Percentiles rank a stretch among this genome's conserved stretches.
Evolutionary conservation across 2,113 vertebrate genomes (phyloP).

Genomic region (Urocynchramus pylzowi): DNA sequence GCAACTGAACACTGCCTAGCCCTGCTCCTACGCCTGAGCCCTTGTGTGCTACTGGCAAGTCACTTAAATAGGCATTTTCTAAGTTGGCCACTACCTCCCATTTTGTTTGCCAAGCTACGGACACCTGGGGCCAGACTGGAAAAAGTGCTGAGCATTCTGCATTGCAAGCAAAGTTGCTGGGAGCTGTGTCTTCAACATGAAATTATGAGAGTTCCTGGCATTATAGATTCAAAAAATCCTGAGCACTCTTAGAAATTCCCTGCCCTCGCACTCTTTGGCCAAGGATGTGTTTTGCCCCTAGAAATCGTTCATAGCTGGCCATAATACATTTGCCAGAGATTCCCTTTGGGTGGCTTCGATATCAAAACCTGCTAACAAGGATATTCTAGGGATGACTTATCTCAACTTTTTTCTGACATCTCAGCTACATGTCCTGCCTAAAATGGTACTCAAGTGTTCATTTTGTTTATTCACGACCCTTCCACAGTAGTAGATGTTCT

Average conservation of each 20-base stretch:
- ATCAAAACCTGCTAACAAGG: background rate
- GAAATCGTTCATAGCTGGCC: background rate
- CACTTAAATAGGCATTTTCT: slow-evolving; percentile 38
- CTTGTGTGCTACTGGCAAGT: slow-evolving; percentile 38
- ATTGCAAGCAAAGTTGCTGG: background rate
- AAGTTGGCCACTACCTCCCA: background rate
- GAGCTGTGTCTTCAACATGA: slow-evolving; percentile 7
- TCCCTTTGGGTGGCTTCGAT: background rate
- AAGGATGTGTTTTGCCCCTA: background rate
- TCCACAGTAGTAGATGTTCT: background rate
- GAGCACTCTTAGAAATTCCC: background rate
- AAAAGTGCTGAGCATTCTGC: background rate
- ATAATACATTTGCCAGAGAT: background rate
- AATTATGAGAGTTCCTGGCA: background rate
- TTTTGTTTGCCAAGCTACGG: slow-evolving; percentile 2
- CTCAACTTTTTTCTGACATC: background rate
- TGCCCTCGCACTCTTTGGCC: background rate
- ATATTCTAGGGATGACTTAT: background rate
- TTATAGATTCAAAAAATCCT: background rate
- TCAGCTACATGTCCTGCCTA: background rate
- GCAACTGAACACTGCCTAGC: background rate
- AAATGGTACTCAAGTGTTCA: background rate
- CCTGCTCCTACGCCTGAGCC: background rate
- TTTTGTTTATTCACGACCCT: background rate
- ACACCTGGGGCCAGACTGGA: slow-evolving; percentile 22